A percentile compares a stretch with the other conserved stretches of the same genome.
phyloP scores from a whole-genome alignment of 2,888 invertebrate genomes.

The Galeopsomyia nigrocyanea region DNA sequence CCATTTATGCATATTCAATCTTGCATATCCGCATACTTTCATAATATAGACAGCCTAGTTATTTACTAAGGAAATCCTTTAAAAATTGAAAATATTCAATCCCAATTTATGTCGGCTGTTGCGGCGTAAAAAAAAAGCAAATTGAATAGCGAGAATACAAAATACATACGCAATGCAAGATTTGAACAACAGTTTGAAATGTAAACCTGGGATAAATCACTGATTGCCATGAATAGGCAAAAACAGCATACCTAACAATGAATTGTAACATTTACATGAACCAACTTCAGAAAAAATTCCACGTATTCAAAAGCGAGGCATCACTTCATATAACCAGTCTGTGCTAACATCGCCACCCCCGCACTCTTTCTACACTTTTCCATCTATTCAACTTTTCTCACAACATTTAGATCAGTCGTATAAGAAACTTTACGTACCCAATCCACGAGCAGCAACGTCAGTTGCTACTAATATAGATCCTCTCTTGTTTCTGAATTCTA shows the following conservation, averaged over 20 bases:
- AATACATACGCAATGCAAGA: no score
- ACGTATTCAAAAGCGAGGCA: constrained; percentile 58
- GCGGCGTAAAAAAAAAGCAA: constrained; percentile 1
- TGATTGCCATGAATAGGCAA: neutral
- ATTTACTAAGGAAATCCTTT: neutral
- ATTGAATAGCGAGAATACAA: neutral
- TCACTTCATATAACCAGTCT: constrained; percentile 69
- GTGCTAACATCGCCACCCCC: constrained; percentile 68
- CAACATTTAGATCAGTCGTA: neutral
- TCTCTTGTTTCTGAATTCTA: constrained; percentile 89
- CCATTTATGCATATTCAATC: constrained; percentile 56
- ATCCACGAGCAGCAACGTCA: constrained; percentile 96
- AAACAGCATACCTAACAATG: constrained; percentile 16
- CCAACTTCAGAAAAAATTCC: neutral
- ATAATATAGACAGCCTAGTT: neutral
- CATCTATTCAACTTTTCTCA: constrained; percentile 23
- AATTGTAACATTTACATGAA: constrained; percentile 39
- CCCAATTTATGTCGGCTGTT: neutral
- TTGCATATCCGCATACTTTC: constrained; percentile 52
- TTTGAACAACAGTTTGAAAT: no score
- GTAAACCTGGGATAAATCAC: no score
- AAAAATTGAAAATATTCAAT: neutral
- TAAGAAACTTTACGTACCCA: constrained; percentile 78
- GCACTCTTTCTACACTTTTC: constrained; percentile 20
- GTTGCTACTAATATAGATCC: constrained; percentile 94